Base-by-base conservation (phyloP, 2,888 invertebrate genomes). In the Mythimna impura region DNA sequence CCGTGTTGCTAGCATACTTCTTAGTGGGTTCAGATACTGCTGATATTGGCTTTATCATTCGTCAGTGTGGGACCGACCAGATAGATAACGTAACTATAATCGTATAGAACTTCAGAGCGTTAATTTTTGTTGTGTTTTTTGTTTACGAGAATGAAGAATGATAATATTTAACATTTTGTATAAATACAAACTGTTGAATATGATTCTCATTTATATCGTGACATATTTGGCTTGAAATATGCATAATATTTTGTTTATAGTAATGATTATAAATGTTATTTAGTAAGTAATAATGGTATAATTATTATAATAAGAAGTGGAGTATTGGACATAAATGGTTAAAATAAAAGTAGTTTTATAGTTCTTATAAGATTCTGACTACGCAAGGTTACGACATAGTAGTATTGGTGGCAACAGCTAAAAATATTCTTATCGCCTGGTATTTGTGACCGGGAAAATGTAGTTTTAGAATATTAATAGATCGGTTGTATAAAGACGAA, bases 41-140 rank as follows among this genome's bases (percentile, higher is more conserved):
- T 86, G 86, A 81, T 91, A 89, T 92, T 91, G 89, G 88, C 88
- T 91, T 93, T 95, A 94, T 94, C 93, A 91, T 89, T 89, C 86
- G 84, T 85, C 88, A 84, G 89, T 89, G 88, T 89, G 88, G 87
- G 88, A 80, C 78, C 66, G 80, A 84, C 82, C 83, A 83, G 82
- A 83, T 89, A 91, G 94, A 95, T 94, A 95, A 93, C 93, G 93
- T 93, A 92, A 93, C 78, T 57, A 43, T 58, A 65, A 50, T 58
- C 40, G 52, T 81, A 70, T 72, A 57, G 71, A 84, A 88, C 84
- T 87, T 86, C 87, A 86, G 75, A 71, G 30, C 76, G 79, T 77
- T 78, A 25, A 66, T 71, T 81, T 74, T 69, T 76, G 66, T 71
- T 73, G 30, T 76, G 62, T 70, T 68, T 73, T 69, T 58, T 65